Conservation (phyloP, 2,888 invertebrate species). For the Nephrotoma flavescens region DNA sequence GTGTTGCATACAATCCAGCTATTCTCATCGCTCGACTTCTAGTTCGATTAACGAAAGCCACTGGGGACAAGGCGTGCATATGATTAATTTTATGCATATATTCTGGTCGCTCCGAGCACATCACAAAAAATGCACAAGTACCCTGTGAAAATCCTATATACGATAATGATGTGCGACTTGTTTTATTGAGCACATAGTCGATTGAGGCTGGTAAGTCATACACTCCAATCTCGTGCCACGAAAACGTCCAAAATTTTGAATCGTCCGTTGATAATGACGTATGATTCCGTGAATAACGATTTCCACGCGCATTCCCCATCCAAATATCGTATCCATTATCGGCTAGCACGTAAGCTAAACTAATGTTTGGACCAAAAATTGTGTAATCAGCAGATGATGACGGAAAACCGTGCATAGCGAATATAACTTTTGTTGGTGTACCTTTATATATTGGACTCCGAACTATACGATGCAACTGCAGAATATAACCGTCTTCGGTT, state of each 20-base stretch:
- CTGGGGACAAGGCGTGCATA: constrained; percentile 46
- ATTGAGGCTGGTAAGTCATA: constrained; percentile 64
- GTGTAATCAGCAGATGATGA: background rate
- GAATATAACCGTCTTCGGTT: background rate
- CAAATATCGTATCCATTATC: background rate
- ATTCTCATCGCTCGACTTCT: constrained; percentile 25
- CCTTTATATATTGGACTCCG: background rate
- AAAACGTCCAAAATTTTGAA: background rate
- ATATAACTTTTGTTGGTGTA: background rate
- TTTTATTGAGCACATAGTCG: constrained; percentile 39
- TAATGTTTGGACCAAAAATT: background rate
- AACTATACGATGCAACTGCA: background rate
- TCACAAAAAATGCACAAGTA: constrained; percentile 44
- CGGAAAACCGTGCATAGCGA: background rate
- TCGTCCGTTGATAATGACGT: background rate
- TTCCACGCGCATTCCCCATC: background rate
- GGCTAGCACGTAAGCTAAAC: background rate
- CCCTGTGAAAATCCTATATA: constrained; percentile 62
- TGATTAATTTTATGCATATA: constrained; percentile 45
- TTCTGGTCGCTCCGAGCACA: constrained; percentile 39
- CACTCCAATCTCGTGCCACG: constrained; percentile 52
- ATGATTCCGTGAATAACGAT: background rate
- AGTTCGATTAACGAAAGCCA: constrained; percentile 41
- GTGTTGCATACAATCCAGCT: background rate
- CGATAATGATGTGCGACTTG: constrained; percentile 41